A percentile compares a stretch with the other conserved stretches of the same genome.
Conservation (phyloP, 2,888 invertebrate genomes). For the Lutraria lutraria region DNA sequence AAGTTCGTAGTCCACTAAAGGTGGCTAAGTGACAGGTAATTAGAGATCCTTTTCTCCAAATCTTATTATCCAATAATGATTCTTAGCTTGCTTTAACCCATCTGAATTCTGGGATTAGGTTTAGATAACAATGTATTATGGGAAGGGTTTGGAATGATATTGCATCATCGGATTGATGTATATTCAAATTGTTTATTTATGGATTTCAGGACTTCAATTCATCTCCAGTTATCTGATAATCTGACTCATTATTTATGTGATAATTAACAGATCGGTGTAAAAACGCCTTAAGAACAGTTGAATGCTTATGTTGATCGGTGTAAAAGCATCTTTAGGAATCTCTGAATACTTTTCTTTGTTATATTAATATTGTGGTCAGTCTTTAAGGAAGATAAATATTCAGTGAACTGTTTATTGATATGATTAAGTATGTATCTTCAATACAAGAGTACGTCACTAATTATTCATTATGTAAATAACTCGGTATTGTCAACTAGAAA, state of each 20-base stretch:
- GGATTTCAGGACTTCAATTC: slow-evolving; percentile 43
- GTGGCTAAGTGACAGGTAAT: slow-evolving; percentile 61
- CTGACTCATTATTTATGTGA: slow-evolving; percentile 34
- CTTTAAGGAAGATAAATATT: slow-evolving; percentile 38
- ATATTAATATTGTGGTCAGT: slow-evolving; percentile 39
- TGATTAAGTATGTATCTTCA: slow-evolving; percentile 21
- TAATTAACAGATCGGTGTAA: slow-evolving; percentile 27
- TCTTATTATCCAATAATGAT: slow-evolving; percentile 34
- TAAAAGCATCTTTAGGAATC: background rate
- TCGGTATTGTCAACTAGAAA: background rate
- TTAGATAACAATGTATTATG: slow-evolving; percentile 48
- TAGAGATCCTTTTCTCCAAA: slow-evolving; percentile 31
- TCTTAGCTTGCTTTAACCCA: slow-evolving; percentile 34
- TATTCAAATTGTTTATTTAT: slow-evolving; percentile 41
- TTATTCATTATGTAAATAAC: background rate
- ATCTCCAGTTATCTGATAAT: slow-evolving; percentile 26
- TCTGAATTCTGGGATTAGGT: slow-evolving; percentile 61
- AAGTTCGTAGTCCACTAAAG: slow-evolving; percentile 57
- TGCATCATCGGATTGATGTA: slow-evolving; percentile 46
- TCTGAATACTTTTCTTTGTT: background rate
- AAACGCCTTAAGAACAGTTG: slow-evolving; percentile 20
- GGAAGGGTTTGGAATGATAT: slow-evolving; percentile 31
- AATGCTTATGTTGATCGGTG: background rate
- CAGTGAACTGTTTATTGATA: slow-evolving; percentile 2
- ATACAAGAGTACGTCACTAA: background rate